phyloP scores from a whole-genome alignment of 64 coral and sea anemone species.

The Pachyseris speciosa region DNA sequence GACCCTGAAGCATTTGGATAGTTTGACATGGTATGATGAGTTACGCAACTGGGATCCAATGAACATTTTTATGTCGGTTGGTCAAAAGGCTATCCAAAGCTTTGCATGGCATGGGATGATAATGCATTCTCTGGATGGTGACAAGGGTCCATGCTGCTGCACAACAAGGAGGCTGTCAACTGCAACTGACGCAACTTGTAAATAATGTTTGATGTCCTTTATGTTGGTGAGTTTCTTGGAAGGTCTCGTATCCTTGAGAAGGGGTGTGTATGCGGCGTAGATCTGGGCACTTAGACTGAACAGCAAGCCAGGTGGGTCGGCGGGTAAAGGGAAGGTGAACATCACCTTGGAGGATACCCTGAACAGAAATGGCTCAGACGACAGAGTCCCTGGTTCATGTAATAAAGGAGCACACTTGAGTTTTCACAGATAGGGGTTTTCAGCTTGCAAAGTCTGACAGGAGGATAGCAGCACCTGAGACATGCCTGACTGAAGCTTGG shows the following conservation, averaged over 20 bases:
- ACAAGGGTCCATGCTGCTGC: slow-evolving; percentile 21
- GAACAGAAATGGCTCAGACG: slow-evolving; percentile 1
- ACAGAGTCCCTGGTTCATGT: slow-evolving; percentile 12
- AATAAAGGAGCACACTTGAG: slow-evolving; percentile 25
- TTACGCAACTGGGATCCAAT: too few species aligned
- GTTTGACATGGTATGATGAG: too few species aligned
- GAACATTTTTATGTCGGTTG: too few species aligned
- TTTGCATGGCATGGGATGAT: slow-evolving; percentile 53
- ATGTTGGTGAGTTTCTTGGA: slow-evolving; percentile 67
- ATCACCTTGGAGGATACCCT: slow-evolving; percentile 35
- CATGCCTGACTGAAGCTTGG: slow-evolving; percentile 28
- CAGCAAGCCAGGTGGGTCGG: slow-evolving; percentile 32
- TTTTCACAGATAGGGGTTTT: slow-evolving; percentile 45
- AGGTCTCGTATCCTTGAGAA: slow-evolving; percentile 33
- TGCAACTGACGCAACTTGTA: slow-evolving; percentile 50
- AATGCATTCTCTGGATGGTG: slow-evolving; percentile 36
- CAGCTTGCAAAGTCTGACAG: slow-evolving; percentile 57
- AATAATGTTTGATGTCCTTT: slow-evolving; percentile 53
- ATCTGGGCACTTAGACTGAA: slow-evolving; percentile 53
- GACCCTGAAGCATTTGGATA: not conserved
- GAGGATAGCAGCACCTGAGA: slow-evolving; percentile 38
- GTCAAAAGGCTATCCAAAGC: slow-evolving; percentile 50
- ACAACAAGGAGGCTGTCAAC: slow-evolving; percentile 55
- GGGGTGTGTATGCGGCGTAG: slow-evolving; percentile 38
- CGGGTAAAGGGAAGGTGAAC: slow-evolving; percentile 55